Base-by-base conservation (phyloP, 2,797 vertebrate species). In the Urophycis tenuis region DNA sequence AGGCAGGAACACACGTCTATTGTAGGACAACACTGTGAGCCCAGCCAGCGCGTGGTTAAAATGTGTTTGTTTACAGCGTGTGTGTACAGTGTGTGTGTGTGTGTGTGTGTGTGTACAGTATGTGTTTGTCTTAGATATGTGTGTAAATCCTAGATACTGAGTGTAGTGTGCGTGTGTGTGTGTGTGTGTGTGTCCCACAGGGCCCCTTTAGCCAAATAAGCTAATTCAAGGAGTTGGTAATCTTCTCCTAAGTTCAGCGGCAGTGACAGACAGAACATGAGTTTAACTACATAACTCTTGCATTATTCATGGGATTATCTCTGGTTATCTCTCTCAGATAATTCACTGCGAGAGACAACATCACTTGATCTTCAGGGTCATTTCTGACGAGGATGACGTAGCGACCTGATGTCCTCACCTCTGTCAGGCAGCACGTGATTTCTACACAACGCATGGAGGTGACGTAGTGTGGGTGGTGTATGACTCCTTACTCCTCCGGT, bases 181-280 rank as follows among this genome's bases (percentile, higher is more conserved):
- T 64, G n/a, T 64, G 53, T 64, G 53, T 64, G 49, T 53, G 49
- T 53, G 49, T n/a, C n/a, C 53, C 53, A 25, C n/a, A 15, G 3
- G 11, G 32, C 30, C 69, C 69, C 69, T 31, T 25, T 2, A 71
- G 53, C 53, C 53, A 71, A 19, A 19, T 31, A 32, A 32, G 29
- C 29, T 71, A 71, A 71, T 71, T 71, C 69, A 71, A 32, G 69
- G 69, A 71, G 30, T 71, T 71, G 30, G 30, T 15, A 71, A 71
- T 71, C 69, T 19, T 71, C 53, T 25, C 53, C 25, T n/a, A 64
- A 64, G n/a, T 64, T 25, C 53, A 64, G 22, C 53, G 29, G 53
- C 53, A 64, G 69, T 33, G 69, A 71, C 31, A 71, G 69, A 5
- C 19, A 3, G 11, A 41, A 41, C 39, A 41, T 41, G 14, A 41